Conservation (phyloP, 2,888 invertebrate genomes). For the Drosophila borealis region DNA sequence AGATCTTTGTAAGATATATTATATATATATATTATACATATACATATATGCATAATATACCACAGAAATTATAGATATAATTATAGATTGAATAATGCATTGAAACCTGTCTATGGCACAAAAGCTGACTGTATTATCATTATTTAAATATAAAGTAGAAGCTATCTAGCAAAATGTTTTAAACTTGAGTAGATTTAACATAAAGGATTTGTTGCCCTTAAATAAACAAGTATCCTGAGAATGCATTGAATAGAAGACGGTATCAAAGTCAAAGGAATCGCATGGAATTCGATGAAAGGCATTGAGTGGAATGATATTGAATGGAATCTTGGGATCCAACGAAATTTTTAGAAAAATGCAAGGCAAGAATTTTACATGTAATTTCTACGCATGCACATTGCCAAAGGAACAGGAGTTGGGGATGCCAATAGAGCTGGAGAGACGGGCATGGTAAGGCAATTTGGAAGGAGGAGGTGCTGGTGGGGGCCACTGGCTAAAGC, state of each 20-base stretch:
- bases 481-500: background rate
- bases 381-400: background rate
- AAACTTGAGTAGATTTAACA: too few relatives aligned
- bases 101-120: background rate
- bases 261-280: background rate
- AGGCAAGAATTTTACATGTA: constrained; percentile 43
- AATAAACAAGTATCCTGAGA: too few relatives aligned
- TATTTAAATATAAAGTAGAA: background rate
- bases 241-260: background rate
- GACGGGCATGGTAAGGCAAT: background rate
- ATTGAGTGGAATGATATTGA: constrained; percentile 12
- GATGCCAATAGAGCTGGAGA: constrained; percentile 11
- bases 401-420: constrained; percentile 13
- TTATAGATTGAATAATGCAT: background rate
- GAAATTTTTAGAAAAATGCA: constrained; percentile 32
- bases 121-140: constrained; percentile 5
- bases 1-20: too few relatives aligned
- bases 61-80: background rate
- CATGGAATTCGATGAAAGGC: background rate
- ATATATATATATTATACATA: too few relatives aligned
- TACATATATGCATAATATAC: background rate
- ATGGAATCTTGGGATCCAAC: constrained; percentile 19
- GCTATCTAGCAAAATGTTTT: background rate
- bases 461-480: background rate
- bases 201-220: background rate